Base-by-base conservation (phyloP, 2,888 invertebrate species). In the Hypomecis punctinalis region DNA sequence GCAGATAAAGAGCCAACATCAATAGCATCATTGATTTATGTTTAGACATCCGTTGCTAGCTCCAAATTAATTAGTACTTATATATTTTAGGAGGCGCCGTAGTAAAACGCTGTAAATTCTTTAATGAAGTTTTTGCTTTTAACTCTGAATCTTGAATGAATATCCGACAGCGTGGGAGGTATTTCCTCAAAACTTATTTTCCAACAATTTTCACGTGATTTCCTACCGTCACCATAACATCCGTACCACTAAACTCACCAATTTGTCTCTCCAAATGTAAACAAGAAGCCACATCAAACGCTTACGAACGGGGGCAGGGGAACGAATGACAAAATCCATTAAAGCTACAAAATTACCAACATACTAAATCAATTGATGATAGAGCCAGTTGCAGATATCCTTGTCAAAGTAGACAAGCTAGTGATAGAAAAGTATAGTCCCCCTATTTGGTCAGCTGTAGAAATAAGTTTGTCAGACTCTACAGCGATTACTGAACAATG, bases 321-420 rank as follows among this genome's bases (percentile, higher is more conserved):
- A 68, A 60, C 62, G 65, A 91, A 90, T 91, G 91, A 92, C 90
- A 89, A 90, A 90, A 86, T 90, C 91, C 91, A 92, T 93, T 92
- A 91, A 91, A 84, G 83, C 86, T 77, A 40, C 52, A 40, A 10
- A 11, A 39, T 6, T 33, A 52, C 40, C 10, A 52, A 52, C 40
- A n/a, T 40, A 40, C 13, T 1, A 6, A 40, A 10, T n/a, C 3
- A 11, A 51, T 0, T 7, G 40, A n/a, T 10, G 23, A 9, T 39
- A 39, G 52, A 52, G 40, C 5, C 39, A 23, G 9, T 8, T 3
- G 10, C 40, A 42, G 9, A 33, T 40, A 3, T 33, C 10, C 8
- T n/a, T n/a, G n/a, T n/a, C n/a, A n/a, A n/a, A n/a, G n/a, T n/a
- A n/a, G 2, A 6, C 0, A 40, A 40, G 4, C 1, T 10, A 5